Evolutionary conservation across 1,140 invertebrate genomes (phyloP), one percentile per base, ranked within the genome.

Genomic region (Microplitis mediator): DNA sequence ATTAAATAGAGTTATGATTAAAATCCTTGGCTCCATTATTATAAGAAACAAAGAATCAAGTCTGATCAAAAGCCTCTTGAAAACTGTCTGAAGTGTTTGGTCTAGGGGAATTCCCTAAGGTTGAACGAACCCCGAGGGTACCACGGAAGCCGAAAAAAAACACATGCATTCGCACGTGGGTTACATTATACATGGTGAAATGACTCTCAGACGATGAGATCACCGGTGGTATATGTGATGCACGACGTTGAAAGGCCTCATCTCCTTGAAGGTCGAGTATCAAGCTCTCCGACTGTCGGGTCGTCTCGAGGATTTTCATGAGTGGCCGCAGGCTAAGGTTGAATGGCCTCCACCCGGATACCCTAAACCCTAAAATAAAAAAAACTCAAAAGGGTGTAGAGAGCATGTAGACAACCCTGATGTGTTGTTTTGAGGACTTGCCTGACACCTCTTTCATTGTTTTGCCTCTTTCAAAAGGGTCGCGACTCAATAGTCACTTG

Each of bases 261-360:
- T 61, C 71, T 73, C 62, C 76, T 75, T 75, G 75, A 77, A 77
- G 78, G 77, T 78, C 75, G 78, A 75, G 73, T 78, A 74, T 77
- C 75, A 80, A 79, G 73, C 78, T 79, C 75, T 75, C 75, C 79
- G 65, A 74, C 75, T 73, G 74, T 75, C 76, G 75, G 75, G 75
- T 79, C 73, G 76, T 76, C 76, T 74, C 76, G 77, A 71, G 76
- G 73, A 79, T 79, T 71, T 75, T 61, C 70, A 14, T 52, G 66
- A 75, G 74, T 75, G 74, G 58, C 70, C 66, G 67, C 61, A 61
- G 61, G 69, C 69, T 32, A 51, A 72, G 70, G 74, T 75, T 75
- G 74, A 75, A 75, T 75, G 74, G 74, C 74, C 74, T 75, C 74
- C 62, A 68, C 36, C 36, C 68, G 52, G 35, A 39, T 32, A n/a